Evolutionary conservation across 1,140 invertebrate genomes (phyloP), one percentile per base, ranked within the genome.

Genomic region (Leptopilina boulardi): DNA sequence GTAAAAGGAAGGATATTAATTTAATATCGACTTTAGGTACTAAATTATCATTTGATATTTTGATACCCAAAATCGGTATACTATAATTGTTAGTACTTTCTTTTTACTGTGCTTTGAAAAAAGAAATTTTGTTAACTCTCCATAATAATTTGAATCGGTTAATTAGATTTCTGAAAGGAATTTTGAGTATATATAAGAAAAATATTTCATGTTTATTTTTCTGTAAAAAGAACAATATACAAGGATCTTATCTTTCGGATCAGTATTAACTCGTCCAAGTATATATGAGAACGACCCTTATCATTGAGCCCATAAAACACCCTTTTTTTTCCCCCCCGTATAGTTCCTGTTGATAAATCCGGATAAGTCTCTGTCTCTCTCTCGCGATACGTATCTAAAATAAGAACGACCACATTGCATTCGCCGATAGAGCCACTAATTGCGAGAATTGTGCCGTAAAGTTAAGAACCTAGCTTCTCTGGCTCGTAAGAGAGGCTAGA

Each of bases 361-460:
- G 59, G 59, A 66, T 66, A 66, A 66, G 21, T 56, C 54, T 56
- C 54, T 1, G n/a, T 18, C 54, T 21, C 13, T 30, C 26, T 5
- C 5, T 30, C 1, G 34, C 59, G 59, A 66, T 66, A 30, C 13
- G 59, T 66, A 66, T 66, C 59, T 66, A 5, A n/a, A n/a, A n/a
- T n/a, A n/a, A n/a, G 56, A 59, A 26, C 19, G 54, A 19, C 6
- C 19, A 23, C 19, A 23, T 56, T 23, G 21, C 10, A 3, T 30
- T 26, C 56, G 13, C 23, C 59, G 59, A 66, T 66, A 66, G 59
- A 30, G 59, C 59, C 59, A 66, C 59, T 66, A 66, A 66, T 66
- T 66, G 59, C 59, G 59, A 66, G 59, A 66, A 66, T 8, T 66
- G 26, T 66, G 26, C 26, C 26, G 26, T 66, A 66, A 66, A 66